Conservation (phyloP, 2,797 vertebrate species). For the Chelmon rostratus region DNA sequence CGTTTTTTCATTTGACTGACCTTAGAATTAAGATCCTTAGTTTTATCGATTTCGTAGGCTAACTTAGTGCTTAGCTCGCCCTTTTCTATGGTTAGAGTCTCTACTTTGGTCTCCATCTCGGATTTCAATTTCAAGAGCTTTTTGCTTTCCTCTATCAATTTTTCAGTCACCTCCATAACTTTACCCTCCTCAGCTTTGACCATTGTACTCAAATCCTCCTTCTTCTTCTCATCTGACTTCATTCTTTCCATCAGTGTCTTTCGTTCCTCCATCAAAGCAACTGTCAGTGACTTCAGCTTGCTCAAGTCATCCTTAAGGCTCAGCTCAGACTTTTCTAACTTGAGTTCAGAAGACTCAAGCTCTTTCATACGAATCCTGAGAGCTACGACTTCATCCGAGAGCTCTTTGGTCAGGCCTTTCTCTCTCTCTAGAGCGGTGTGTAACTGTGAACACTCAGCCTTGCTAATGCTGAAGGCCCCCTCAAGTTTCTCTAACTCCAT, state of each 20-base stretch:
- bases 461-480: slow-evolving; percentile 90
- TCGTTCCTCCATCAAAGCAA: slow-evolving; percentile 95
- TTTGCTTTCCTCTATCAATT: slow-evolving; percentile 98
- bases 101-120: slow-evolving; percentile 96
- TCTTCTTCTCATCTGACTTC: slow-evolving; percentile 94
- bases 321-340: slow-evolving; percentile 94
- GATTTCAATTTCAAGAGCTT: slow-evolving; percentile 96
- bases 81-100: slow-evolving; percentile 89
- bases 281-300: slow-evolving; percentile 95
- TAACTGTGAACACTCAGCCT: slow-evolving; percentile 91
- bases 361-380: slow-evolving; percentile 95
- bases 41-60: slow-evolving; percentile 89
- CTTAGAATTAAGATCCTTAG: slow-evolving; percentile 89
- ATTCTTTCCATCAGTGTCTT: slow-evolving; percentile 94
- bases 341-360: slow-evolving; percentile 93
- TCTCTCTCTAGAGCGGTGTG: slow-evolving; percentile 92
- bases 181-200: slow-evolving; percentile 94
- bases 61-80: slow-evolving; percentile 90
- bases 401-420: slow-evolving; percentile 91
- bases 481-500: slow-evolving; percentile 94
- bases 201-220: slow-evolving; percentile 90
- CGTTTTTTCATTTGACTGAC: slow-evolving; percentile 91
- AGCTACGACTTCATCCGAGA: slow-evolving; percentile 92
- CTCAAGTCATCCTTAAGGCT: slow-evolving; percentile 96
- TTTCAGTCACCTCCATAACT: slow-evolving; percentile 98